Base-by-base conservation (phyloP, 2,113 vertebrate species). In the Fulica atra region DNA sequence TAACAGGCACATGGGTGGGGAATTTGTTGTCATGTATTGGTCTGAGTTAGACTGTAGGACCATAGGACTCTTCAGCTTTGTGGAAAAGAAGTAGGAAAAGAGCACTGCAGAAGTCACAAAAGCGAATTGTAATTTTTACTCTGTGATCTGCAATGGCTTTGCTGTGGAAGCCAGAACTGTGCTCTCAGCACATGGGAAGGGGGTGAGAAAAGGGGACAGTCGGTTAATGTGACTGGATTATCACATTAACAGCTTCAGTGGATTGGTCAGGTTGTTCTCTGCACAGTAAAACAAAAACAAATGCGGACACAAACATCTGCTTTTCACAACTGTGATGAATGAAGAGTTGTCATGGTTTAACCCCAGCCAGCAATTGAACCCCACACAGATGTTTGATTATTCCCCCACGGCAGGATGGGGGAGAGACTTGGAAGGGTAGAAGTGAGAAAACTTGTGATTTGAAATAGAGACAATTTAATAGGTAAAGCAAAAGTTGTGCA, bases 21-120 rank as follows among this genome's bases (percentile, higher is more conserved):
- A 59, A 36, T 40, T 53, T 36, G 6, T n/a, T 29, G 8, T 5
- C 11, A 20, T 8, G 5, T 33, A 31, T 10, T 0, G 0, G 12
- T 16, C 79, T 61, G 33, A 72, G 48, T 65, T 48, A 65, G 31
- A 44, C 10, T 26, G 8, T 8, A 6, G 7, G 3, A 44, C 10
- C 31, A 10, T 8, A 6, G 7, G 3, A 50, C 20, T 86, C 19
- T 83, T 84, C 48, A 74, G 26, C 38, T 36, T 44, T 42, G 13
- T 28, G 54, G 12, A 81, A 11, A 23, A 59, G 73, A 16, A 9
- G 8, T 7, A 13, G 31, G n/a, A 42, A 68, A 46, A 11, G 6
- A 54, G 3, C 3, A 14, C 5, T 61, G 35, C 6, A 56, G 13
- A 56, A 73, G 17, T 3, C 4, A 14, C 12, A 7, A 11, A 10